Conservation (phyloP, 2,888 invertebrate genomes). For the Xiphydria camelus region DNA sequence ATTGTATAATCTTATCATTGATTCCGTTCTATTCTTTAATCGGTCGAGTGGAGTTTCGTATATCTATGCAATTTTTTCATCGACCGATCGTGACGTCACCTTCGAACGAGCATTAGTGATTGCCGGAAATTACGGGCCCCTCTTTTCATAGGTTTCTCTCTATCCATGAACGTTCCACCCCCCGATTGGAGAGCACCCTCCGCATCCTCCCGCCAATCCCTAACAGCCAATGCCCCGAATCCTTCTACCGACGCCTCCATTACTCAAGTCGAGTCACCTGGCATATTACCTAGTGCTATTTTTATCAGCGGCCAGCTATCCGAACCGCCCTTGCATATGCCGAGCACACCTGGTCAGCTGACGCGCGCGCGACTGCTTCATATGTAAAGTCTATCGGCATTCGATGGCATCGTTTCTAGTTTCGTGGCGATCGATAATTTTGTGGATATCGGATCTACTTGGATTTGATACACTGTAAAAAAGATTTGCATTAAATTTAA, state of each 20-base stretch:
- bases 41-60: neutral
- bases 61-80: neutral
- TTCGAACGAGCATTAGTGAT: slow-evolving; percentile 13
- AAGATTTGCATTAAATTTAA: too few relatives aligned
- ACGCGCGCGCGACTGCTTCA: too few relatives aligned
- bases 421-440: too few relatives aligned
- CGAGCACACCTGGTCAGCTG: too few relatives aligned
- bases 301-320: neutral
- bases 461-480: too few relatives aligned
- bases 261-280: slow-evolving; percentile 14
- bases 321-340: too few relatives aligned
- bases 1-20: too few relatives aligned
- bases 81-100: slow-evolving; percentile 9
- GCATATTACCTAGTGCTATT: slow-evolving; percentile 10
- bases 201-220: neutral
- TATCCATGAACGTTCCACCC: neutral
- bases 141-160: neutral
- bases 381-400: too few relatives aligned
- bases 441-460: too few relatives aligned
- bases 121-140: slow-evolving; percentile 13
- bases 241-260: slow-evolving; percentile 6
- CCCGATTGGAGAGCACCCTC: slow-evolving; percentile 7
- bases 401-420: too few relatives aligned
- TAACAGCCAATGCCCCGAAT: slow-evolving; percentile 3
- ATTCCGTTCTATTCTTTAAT: too few relatives aligned